Evolutionary conservation across 2,888 invertebrate genomes (phyloP), one percentile per base, ranked within the genome.

Genomic region (Trisateles emortualis): DNA sequence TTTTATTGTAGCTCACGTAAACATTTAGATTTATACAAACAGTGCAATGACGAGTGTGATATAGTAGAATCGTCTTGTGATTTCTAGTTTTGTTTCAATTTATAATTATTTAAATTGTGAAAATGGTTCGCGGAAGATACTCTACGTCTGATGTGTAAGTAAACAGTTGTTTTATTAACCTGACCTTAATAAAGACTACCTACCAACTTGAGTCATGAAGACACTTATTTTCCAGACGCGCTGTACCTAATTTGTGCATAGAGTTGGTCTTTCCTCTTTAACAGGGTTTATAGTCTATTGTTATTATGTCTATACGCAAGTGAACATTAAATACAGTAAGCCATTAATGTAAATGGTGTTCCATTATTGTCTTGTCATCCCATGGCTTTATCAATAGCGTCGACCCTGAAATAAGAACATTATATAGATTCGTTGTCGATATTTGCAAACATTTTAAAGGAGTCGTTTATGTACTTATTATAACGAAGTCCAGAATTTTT

Each of bases 51-150:
- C 64, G 72, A 75, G 64, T 76, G 80, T 74, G 83, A 75, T 78
- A 67, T 74, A 74, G 73, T 72, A 59, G 53, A 61, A 64, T 70
- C 47, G 54, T 69, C 63, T 62, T 72, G 76, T 79, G 69, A 63
- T 73, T 74, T 79, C 58, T 73, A 70, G 69, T 79, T 71, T 68
- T 6, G 45, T 67, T 60, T 72, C 56, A 61, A 70, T 68, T 63
- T 50, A 66, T 59, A 64, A 57, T 60, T 58, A 71, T n/a, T n/a
- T n/a, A n/a, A n/a, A n/a, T 73, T 65, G 74, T 76, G 65, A 87
- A 78, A 76, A 92, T 92, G 92, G 92, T 88, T 68, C 92, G 92
- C 42, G 92, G 92, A 61, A 87, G 92, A 81, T 91, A 87, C 72
- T 92, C 92, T 58, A 88, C 91, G 57, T 92, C 92, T 13, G 92